Conservation (phyloP, 1,140 invertebrate species). For the Pseudoatta argentina region DNA sequence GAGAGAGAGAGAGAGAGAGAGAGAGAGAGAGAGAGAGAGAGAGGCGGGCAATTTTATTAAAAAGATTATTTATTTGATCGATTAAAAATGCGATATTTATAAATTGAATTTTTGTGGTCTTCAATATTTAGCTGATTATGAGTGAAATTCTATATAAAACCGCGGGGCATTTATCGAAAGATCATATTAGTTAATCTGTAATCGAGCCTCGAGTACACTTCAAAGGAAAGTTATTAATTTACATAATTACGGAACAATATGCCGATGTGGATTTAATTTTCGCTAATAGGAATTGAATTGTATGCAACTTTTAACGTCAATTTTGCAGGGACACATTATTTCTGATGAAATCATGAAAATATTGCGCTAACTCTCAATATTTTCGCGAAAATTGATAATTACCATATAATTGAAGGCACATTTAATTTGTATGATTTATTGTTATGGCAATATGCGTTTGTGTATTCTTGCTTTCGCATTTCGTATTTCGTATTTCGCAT, state of each 20-base stretch:
- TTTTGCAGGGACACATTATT: neutral
- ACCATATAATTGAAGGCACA: slow-evolving; percentile 7
- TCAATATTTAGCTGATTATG: slow-evolving; percentile 9
- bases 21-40: too few species aligned
- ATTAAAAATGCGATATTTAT: neutral
- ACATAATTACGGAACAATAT: slow-evolving; percentile 26
- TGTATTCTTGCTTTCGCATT: neutral
- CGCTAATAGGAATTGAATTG: slow-evolving; percentile 8
- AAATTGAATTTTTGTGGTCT: slow-evolving; percentile 8
- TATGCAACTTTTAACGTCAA: slow-evolving; percentile 5
- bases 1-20: too few species aligned
- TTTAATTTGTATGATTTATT: slow-evolving; percentile 33
- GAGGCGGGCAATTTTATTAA: neutral
- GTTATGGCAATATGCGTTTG: neutral
- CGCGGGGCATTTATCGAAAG: neutral
- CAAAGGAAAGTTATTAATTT: slow-evolving; percentile 41
- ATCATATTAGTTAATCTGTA: slow-evolving; percentile 12
- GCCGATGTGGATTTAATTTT: slow-evolving; percentile 31
- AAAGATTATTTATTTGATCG: neutral
- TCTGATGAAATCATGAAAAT: neutral
- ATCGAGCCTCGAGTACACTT: neutral
- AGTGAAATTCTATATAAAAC: slow-evolving; percentile 22
- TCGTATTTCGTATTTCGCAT: neutral
- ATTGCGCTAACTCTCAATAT: neutral
- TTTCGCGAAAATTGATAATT: neutral